A percentile compares a stretch with the other conserved stretches of the same genome.
phyloP scores from a whole-genome alignment of 2,113 vertebrate species.

The Catharus minimus region DNA sequence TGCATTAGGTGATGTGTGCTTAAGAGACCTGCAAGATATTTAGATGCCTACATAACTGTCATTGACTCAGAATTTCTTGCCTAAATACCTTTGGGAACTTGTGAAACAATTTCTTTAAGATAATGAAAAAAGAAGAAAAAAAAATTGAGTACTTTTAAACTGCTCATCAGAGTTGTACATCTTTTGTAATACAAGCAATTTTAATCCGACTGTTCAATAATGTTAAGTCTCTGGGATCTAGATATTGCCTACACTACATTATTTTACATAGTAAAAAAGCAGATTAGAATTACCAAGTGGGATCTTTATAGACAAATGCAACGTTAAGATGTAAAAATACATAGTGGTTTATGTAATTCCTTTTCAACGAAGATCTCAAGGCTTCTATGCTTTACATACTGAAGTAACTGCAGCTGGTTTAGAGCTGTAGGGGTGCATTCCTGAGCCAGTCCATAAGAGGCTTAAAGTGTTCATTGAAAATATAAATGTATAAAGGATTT shows the following conservation, averaged over 20 bases:
- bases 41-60: background rate
- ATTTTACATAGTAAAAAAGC: background rate
- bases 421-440: background rate
- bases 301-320: background rate
- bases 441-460: background rate
- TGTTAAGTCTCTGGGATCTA: background rate
- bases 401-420: background rate
- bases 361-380: background rate
- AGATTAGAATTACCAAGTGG: background rate
- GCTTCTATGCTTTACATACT: background rate
- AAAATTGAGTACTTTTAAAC: background rate
- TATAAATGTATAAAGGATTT: background rate
- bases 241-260: background rate
- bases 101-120: background rate
- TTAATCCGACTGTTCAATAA: background rate
- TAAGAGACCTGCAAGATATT: background rate
- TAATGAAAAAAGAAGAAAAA: background rate
- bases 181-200: background rate
- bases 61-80: background rate
- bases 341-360: background rate
- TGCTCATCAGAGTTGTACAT: background rate
- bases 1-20: background rate
- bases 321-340: background rate
- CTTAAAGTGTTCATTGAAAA: background rate
- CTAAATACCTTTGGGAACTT: background rate